Evolutionary conservation across 2,797 vertebrate species (phyloP), one percentile per base, ranked within the genome.

Genomic region (Tachyglossus aculeatus): DNA sequence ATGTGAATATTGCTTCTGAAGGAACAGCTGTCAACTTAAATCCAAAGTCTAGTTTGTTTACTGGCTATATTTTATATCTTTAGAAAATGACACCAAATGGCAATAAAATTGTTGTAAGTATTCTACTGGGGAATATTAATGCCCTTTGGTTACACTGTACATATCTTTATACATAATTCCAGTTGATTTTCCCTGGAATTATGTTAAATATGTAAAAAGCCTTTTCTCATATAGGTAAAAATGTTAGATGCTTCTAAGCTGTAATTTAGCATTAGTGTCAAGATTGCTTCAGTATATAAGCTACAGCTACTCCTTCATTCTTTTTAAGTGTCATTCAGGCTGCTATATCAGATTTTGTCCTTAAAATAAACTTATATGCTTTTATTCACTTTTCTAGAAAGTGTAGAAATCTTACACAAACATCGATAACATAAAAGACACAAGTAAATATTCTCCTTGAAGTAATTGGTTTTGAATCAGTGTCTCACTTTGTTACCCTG

Each of bases 141-240:
- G 93, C 91, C 93, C 92, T 92, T 95, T 95, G 94, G 94, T 94
- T 94, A 92, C 90, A 93, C 87, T 90, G 87, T 92, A 93, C 92
- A 88, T 90, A 91, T 89, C 90, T 92, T 93, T 93, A 93, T 92
- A 95, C 90, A 95, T 95, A 95, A 96, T 95, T 92, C 89, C 85
- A 93, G 92, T 91, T 93, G 92, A 93, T 94, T 94, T 94, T 93
- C 89, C 90, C 81, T 85, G 87, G 91, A 94, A 96, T 96, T 95
- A 95, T 92, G 89, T 94, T 94, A 95, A 96, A 95, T 95, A 95
- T 95, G 94, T 94, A 95, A 95, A 96, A 92, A 93, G 89, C 89
- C 90, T 91, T 90, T 85, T 83, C 89, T 92, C 89, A 92, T 88
- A 86, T 94, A 94, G 91, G 86, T 87, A 89, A 89, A 92, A 89